These are phyloP conservation scores for Phyllotreta striolata DNA, from an alignment of 2,888 invertebrate species.

Conservation along the genomic window DNA sequence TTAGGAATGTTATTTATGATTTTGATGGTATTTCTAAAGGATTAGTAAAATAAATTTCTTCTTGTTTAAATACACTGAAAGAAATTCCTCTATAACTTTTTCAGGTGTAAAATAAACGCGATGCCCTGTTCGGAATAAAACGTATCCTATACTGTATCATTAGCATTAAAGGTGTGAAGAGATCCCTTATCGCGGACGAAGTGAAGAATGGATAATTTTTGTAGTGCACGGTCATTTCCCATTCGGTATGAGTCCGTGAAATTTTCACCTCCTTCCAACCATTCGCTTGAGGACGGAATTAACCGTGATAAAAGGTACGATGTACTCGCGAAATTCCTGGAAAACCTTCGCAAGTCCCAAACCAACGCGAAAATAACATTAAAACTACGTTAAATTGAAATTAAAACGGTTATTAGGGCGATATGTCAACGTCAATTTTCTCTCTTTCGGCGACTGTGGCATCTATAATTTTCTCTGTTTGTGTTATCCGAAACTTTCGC, in stretches of 20 bases:
- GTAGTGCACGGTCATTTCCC: conserved; percentile 16
- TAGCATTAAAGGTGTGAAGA: background rate
- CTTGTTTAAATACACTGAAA: too few species aligned
- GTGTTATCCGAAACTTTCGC: conserved; percentile 20
- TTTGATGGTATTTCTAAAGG: conserved; percentile 19
- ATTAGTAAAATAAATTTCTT: background rate
- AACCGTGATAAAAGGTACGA: conserved; percentile 5
- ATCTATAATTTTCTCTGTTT: too few species aligned
- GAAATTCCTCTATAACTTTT: too few species aligned
- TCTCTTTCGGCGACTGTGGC: too few species aligned
- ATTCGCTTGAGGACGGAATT: background rate
- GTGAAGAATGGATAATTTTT: conserved; percentile 11
- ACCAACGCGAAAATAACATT: background rate
- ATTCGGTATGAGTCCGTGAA: conserved; percentile 10
- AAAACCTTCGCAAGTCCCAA: background rate
- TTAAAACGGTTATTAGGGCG: background rate
- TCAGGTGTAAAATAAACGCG: too few species aligned
- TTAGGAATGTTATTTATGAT: conserved; percentile 33
- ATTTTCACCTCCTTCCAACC: conserved; percentile 15
- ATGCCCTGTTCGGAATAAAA: too few species aligned
- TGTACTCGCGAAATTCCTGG: background rate
- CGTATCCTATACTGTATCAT: too few species aligned
- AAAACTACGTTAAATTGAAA: background rate
- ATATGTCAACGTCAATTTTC: too few species aligned
- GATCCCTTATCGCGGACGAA: conserved; percentile 9